Evolutionary conservation across 2,888 invertebrate genomes (phyloP).

Genomic region (Perizoma affinitatum): DNA sequence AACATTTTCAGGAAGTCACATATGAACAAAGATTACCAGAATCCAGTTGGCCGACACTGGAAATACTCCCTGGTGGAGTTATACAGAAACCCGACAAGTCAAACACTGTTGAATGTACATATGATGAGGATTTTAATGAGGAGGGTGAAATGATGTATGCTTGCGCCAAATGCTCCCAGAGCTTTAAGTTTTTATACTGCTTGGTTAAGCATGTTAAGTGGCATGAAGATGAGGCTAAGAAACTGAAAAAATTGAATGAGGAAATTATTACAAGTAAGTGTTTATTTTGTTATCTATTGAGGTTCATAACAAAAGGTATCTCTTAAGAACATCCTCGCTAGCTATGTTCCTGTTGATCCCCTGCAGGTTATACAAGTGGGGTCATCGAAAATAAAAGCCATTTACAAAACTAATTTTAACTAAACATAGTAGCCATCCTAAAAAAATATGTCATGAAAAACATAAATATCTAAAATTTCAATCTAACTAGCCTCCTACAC

Average conservation of each 20-base stretch:
- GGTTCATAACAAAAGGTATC: too few relatives aligned
- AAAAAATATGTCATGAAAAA: too few relatives aligned
- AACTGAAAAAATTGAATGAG: conserved; percentile 40
- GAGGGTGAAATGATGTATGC: conserved; percentile 66
- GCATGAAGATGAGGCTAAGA: conserved; percentile 65
- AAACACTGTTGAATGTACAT: conserved; percentile 36
- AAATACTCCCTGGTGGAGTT: conserved; percentile 74
- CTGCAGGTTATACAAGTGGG: too few relatives aligned
- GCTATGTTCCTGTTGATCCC: too few relatives aligned
- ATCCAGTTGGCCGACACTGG: conserved; percentile 73
- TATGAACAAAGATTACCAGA: conserved; percentile 40
- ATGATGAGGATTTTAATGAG: conserved; percentile 24
- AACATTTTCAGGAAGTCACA: conserved; percentile 36
- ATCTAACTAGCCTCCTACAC: too few relatives aligned
- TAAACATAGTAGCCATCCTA: too few relatives aligned
- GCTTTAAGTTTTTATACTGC: conserved; percentile 64
- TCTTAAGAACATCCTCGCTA: too few relatives aligned
- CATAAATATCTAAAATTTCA: too few relatives aligned
- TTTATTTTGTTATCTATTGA: background rate
- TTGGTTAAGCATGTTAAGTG: conserved; percentile 71
- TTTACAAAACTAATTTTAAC: too few relatives aligned
- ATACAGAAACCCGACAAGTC: conserved; percentile 63
- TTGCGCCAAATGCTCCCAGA: conserved; percentile 71
- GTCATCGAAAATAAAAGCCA: too few relatives aligned
- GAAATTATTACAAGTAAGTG: conserved; percentile 36